Conservation (phyloP, 1,140 invertebrate species). For the Littorina saxatilis region DNA sequence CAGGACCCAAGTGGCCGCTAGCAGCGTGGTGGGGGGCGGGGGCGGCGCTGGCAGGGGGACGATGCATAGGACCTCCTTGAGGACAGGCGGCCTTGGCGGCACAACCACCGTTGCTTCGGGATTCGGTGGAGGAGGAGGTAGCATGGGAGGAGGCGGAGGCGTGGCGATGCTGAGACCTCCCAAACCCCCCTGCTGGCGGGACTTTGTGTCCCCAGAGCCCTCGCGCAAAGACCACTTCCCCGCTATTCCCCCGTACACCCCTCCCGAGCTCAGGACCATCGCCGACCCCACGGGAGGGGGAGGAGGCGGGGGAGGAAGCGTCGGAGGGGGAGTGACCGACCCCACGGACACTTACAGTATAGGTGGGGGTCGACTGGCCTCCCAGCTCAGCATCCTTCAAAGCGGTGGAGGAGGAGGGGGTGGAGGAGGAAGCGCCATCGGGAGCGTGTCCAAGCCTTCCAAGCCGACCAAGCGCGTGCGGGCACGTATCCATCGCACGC, state of each 20-base stretch:
- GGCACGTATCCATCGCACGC: conserved; percentile 68
- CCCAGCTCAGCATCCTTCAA: too few species aligned
- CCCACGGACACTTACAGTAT: background rate
- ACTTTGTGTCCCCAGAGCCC: conserved; percentile 47
- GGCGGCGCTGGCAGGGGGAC: conserved; percentile 10
- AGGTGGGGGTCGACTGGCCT: background rate
- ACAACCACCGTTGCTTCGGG: too few species aligned
- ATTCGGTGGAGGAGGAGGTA: background rate
- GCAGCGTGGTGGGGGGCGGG: background rate
- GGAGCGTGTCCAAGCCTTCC: conserved; percentile 34
- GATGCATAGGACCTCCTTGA: conserved; percentile 42
- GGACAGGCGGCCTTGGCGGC: conserved; percentile 30
- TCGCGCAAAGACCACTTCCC: conserved; percentile 10
- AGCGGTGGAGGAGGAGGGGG: background rate
- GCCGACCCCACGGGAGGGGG: background rate
- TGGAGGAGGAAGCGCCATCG: background rate
- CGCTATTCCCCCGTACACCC: background rate
- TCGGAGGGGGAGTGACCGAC: background rate
- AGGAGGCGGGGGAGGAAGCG: background rate
- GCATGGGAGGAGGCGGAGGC: background rate
- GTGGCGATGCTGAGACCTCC: conserved; percentile 48
- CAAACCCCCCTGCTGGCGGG: conserved; percentile 59
- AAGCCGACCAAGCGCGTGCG: conserved; percentile 60
- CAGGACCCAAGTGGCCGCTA: background rate
- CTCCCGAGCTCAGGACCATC: background rate